A percentile compares a stretch with the other conserved stretches of the same genome.
These are phyloP conservation scores for Chitala chitala DNA, from an alignment of 2,113 vertebrate species.

Conservation along the genomic window DNA sequence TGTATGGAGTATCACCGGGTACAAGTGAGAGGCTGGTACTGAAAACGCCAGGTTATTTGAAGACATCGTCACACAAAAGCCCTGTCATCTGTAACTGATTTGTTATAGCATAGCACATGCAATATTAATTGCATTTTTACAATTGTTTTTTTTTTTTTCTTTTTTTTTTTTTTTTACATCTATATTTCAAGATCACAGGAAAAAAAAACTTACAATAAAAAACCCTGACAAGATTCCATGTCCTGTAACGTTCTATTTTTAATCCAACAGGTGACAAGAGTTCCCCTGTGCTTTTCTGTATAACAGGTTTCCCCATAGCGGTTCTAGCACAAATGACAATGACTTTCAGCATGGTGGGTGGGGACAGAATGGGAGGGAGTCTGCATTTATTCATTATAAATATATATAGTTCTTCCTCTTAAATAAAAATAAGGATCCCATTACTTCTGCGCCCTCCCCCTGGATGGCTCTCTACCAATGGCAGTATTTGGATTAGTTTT, in stretches of 20 bases:
- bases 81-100: background rate
- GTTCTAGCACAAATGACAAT: too few species aligned
- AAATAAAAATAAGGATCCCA: slow-evolving; percentile 62
- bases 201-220: slow-evolving; percentile 26
- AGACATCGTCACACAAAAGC: background rate
- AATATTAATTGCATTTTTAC: slow-evolving; percentile 24
- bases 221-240: slow-evolving; percentile 22
- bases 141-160: slow-evolving; percentile 18
- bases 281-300: slow-evolving; percentile 30
- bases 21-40: background rate
- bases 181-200: slow-evolving; percentile 36
- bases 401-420: slow-evolving; percentile 54
- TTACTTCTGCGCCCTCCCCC: slow-evolving; percentile 48
- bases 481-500: slow-evolving; percentile 54
- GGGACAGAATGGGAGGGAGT: slow-evolving; percentile 16
- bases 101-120: slow-evolving; percentile 25
- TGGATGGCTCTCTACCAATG: slow-evolving; percentile 40
- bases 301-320: slow-evolving; percentile 12
- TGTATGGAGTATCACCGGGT: background rate
- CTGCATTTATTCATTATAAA: slow-evolving; percentile 56
- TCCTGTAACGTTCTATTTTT: slow-evolving; percentile 18
- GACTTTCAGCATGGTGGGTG: slow-evolving; percentile 1
- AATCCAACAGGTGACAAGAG: slow-evolving; percentile 1
- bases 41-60: background rate
- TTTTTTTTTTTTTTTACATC: slow-evolving; percentile 21